These are phyloP conservation scores for Epinephelus coioides DNA, from an alignment of 2,797 vertebrate genomes.

Conservation along the genomic window DNA sequence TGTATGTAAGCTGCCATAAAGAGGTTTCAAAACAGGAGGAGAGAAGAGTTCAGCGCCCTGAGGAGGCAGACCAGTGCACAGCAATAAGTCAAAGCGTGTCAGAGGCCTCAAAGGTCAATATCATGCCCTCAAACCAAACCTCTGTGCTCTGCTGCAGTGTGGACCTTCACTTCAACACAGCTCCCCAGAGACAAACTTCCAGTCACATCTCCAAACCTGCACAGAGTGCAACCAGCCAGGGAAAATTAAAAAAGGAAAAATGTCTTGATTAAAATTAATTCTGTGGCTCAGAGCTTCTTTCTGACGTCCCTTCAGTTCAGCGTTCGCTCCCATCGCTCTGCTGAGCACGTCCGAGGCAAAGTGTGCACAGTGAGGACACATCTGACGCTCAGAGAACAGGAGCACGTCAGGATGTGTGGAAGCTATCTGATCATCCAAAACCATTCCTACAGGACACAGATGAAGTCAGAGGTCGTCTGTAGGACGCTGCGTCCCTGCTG, in stretches of 20 bases:
- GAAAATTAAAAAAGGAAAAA: slow-evolving; percentile 3
- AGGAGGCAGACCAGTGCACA: not conserved
- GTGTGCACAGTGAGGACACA: not conserved
- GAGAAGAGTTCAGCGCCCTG: not conserved
- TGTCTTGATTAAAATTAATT: not conserved
- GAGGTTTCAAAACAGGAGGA: not conserved
- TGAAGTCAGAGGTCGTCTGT: slow-evolving; percentile 25
- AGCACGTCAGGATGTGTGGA: slow-evolving; percentile 20
- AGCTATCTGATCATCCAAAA: slow-evolving; percentile 12
- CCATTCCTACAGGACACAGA: slow-evolving; percentile 2
- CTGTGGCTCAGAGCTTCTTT: not conserved
- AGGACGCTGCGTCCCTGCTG: slow-evolving; percentile 13
- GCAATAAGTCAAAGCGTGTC: not conserved
- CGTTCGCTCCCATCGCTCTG: not conserved
- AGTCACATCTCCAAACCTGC: not conserved
- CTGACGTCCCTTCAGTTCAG: slow-evolving; percentile 10
- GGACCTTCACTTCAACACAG: not conserved
- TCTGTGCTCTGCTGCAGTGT: not conserved
- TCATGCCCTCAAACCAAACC: not conserved
- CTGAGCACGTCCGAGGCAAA: not conserved
- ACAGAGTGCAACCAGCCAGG: not conserved
- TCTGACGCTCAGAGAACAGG: slow-evolving; percentile 25
- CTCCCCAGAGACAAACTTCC: not conserved
- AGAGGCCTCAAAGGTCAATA: not conserved
- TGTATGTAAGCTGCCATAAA: not conserved